These are phyloP conservation scores for Electrophaes corylata DNA, from an alignment of 2,888 invertebrate genomes.

Conservation along the genomic window DNA sequence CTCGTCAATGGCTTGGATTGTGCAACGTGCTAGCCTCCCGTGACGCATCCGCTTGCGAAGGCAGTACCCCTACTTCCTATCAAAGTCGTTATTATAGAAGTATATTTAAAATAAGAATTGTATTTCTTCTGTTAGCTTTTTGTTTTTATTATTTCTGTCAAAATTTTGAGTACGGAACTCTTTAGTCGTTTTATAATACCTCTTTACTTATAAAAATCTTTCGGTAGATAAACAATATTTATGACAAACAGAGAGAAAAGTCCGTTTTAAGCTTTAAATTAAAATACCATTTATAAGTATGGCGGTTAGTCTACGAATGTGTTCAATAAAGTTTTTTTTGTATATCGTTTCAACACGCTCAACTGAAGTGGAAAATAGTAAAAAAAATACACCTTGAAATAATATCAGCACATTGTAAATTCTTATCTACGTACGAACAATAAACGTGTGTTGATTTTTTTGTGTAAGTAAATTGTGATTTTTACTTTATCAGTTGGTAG, in stretches of 20 bases:
- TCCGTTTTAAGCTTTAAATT: too few relatives aligned
- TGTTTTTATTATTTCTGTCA: neutral
- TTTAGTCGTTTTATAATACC: too few relatives aligned
- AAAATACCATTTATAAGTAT: too few relatives aligned
- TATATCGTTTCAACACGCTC: too few relatives aligned
- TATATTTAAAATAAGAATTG: neutral
- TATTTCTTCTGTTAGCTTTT: neutral
- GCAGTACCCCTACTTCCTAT: constrained; percentile 1
- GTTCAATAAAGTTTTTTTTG: too few relatives aligned
- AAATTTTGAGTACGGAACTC: too few relatives aligned
- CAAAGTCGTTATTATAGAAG: neutral
- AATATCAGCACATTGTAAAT: neutral
- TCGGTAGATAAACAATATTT: too few relatives aligned
- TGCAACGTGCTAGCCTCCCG: constrained; percentile 43
- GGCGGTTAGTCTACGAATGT: too few relatives aligned
- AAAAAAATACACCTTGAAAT: neutral
- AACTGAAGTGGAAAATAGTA: neutral
- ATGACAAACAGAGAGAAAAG: too few relatives aligned
- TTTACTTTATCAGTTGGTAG: constrained; percentile 2
- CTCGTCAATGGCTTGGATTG: constrained; percentile 36
- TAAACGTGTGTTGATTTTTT: constrained; percentile 2
- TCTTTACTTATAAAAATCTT: too few relatives aligned
- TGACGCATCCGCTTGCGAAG: constrained; percentile 50
- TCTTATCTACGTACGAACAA: constrained; percentile 3
- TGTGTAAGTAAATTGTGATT: neutral